Base-by-base conservation (phyloP, 1,140 invertebrate genomes). In the Sminthurinus signatus region DNA sequence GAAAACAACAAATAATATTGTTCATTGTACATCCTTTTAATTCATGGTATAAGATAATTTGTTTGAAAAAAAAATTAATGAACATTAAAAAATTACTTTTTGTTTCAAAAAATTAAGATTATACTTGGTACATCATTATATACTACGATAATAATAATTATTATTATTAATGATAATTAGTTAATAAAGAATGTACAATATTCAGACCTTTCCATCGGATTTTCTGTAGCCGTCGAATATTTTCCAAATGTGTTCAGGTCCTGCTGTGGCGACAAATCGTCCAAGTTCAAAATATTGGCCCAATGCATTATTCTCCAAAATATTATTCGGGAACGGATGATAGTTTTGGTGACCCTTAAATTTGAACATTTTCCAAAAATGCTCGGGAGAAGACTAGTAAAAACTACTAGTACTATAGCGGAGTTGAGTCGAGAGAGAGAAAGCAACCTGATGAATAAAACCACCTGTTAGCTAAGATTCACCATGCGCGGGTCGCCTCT, bases 131-230 rank as follows among this genome's bases (percentile, higher is more conserved):
- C n/a, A n/a, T n/a, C n/a, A n/a, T n/a, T n/a, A n/a, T n/a, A n/a
- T n/a, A n/a, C n/a, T n/a, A n/a, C n/a, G n/a, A n/a, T n/a, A n/a
- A n/a, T n/a, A n/a, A n/a, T n/a, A n/a, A n/a, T n/a, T n/a, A n/a
- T n/a, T n/a, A n/a, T n/a, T n/a, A n/a, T n/a, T 10, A 39, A 17
- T 39, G 36, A 39, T 17, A 39, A 39, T 39, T 39, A 39, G 8
- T 39, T 10, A 12, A 48, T 19, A 48, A 48, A 19, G 46, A 48
- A 48, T 23, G 8, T 39, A 39, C 36, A 17, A 39, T 17, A n/a
- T n/a, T n/a, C n/a, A n/a, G n/a, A 96, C 93, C 88, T 92, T 93
- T 69, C 88, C 86, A 73, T 96, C 93, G 51, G 84, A 87, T 75
- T 92, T 93, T 60, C 90, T 78, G 73, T 87, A 88, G 0, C 87